A percentile compares a stretch with the other conserved stretches of the same genome.
Conservation (phyloP, 2,797 vertebrate species). For the Rhincodon typus region DNA sequence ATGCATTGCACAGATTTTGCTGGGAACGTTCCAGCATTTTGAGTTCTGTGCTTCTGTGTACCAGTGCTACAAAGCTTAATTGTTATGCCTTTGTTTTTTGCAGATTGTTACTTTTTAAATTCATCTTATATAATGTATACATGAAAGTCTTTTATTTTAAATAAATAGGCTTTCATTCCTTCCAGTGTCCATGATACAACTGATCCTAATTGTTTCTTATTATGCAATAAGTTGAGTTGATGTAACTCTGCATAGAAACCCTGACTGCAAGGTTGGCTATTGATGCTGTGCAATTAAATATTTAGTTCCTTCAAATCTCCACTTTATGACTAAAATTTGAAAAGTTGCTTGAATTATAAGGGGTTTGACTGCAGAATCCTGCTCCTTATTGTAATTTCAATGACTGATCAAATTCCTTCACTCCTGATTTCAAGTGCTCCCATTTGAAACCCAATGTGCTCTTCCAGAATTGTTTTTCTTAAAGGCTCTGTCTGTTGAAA, state of each 20-base stretch:
- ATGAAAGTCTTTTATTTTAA: too few relatives aligned
- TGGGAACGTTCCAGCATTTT: too few relatives aligned
- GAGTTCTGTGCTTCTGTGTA: too few relatives aligned
- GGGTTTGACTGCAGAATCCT: background rate
- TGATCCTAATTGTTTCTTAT: slow-evolving; percentile 50
- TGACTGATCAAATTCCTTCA: background rate
- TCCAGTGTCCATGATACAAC: slow-evolving; percentile 54
- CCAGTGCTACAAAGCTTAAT: too few relatives aligned
- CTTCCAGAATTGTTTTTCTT: background rate
- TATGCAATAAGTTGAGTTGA: background rate
- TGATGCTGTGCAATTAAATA: background rate
- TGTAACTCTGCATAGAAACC: background rate
- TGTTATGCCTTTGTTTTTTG: too few relatives aligned
- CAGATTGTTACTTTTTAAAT: too few relatives aligned
- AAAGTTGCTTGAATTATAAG: background rate
- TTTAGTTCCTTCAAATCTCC: background rate
- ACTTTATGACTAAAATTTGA: background rate
- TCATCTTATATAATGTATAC: too few relatives aligned
- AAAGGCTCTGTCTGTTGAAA: background rate
- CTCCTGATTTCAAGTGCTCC: background rate
- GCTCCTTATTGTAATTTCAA: background rate
- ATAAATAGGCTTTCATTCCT: slow-evolving; percentile 55
- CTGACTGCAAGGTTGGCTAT: background rate
- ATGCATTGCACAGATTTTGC: too few relatives aligned
- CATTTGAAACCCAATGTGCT: background rate